phyloP scores from a whole-genome alignment of 2,113 vertebrate genomes.

The Burhinus bistriatus region DNA sequence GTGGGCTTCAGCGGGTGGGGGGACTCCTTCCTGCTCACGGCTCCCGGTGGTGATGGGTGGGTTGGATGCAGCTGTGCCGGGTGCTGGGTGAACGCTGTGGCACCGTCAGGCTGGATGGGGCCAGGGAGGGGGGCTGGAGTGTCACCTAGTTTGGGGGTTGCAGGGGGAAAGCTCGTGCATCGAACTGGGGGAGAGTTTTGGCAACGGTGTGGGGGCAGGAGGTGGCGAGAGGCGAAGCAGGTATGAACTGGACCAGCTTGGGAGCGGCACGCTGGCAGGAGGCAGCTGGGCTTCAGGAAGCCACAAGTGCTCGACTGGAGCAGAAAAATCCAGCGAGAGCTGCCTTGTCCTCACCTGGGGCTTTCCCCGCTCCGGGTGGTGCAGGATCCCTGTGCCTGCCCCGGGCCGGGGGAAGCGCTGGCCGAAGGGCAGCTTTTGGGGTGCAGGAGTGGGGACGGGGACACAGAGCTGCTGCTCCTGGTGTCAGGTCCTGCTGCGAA shows the following conservation, averaged over 20 bases:
- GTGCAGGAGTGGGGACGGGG: background rate
- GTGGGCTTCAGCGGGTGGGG: background rate
- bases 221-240: background rate
- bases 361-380: background rate
- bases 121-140: background rate
- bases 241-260: background rate
- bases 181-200: background rate
- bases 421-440: background rate
- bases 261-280: background rate
- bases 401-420: background rate
- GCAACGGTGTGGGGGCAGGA: background rate
- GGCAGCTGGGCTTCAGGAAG: background rate
- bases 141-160: background rate
- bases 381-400: background rate
- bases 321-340: background rate
- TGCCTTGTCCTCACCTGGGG: background rate
- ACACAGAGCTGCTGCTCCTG: background rate
- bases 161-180: accelerated
- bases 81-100: background rate
- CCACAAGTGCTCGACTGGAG: background rate
- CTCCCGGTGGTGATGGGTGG: background rate
- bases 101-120: accelerated
- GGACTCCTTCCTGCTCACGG: background rate
- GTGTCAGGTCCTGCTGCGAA: background rate
- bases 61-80: background rate